A percentile compares a stretch with the other conserved stretches of the same genome.
Conservation (phyloP, 1,140 invertebrate genomes). For the Drosophila oshimai region DNA sequence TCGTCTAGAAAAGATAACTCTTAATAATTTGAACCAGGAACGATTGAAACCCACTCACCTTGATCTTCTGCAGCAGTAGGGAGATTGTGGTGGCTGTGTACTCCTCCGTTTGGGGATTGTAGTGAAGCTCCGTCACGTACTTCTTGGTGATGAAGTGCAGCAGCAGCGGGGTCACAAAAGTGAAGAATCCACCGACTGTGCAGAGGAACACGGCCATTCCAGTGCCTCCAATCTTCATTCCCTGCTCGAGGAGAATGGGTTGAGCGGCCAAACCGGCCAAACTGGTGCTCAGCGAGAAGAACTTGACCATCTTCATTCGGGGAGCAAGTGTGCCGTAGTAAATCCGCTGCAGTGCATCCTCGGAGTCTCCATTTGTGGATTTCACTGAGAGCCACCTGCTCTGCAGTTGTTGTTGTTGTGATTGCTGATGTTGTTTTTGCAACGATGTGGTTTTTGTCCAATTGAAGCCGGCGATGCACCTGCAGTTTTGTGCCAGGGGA, state of each 20-base stretch:
- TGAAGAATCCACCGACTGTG: slow-evolving; percentile 89
- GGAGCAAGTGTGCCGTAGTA: slow-evolving; percentile 87
- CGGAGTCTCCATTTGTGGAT: not conserved
- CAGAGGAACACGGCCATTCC: slow-evolving; percentile 85
- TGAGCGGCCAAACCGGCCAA: slow-evolving; percentile 87
- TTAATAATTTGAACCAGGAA: not conserved
- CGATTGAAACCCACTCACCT: slow-evolving; percentile 83
- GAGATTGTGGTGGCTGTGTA: slow-evolving; percentile 89
- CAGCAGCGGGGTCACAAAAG: slow-evolving; percentile 91
- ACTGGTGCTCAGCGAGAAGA: slow-evolving; percentile 91
- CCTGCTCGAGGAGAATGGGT: slow-evolving; percentile 88
- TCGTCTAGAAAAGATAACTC: slow-evolving; percentile 84
- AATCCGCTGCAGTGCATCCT: slow-evolving; percentile 74
- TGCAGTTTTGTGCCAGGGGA: slow-evolving; percentile 1
- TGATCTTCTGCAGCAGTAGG: slow-evolving; percentile 86
- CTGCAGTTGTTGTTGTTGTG: slow-evolving; percentile 18
- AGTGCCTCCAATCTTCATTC: slow-evolving; percentile 84
- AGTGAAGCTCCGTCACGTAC: slow-evolving; percentile 91
- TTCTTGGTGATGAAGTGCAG: slow-evolving; percentile 92
- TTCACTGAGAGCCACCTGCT: slow-evolving; percentile 1
- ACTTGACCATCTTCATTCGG: slow-evolving; percentile 89
- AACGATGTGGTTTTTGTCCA: not conserved
- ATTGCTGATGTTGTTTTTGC: slow-evolving; percentile 7
- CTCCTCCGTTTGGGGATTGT: slow-evolving; percentile 85
- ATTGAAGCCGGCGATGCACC: not conserved